Evolutionary conservation across 2,113 vertebrate species (phyloP).

Genomic region (Ceratotherium simum): DNA sequence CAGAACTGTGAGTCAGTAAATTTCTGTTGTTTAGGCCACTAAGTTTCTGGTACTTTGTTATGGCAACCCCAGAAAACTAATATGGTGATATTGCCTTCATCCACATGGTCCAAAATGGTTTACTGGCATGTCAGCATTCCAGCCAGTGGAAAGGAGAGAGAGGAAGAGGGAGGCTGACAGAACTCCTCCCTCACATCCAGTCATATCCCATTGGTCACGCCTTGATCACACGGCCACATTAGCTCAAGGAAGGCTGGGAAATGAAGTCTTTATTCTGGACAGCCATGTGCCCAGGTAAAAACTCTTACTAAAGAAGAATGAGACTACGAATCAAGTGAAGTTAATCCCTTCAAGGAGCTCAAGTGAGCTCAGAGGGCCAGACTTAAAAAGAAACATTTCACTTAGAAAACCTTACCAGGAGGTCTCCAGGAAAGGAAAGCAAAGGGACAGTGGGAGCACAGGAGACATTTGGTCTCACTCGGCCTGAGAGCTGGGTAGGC

Average conservation of each 20-base stretch:
- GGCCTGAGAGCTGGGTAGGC: background rate
- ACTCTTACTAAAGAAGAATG: background rate
- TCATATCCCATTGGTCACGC: background rate
- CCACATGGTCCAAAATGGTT: background rate
- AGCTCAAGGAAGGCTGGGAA: background rate
- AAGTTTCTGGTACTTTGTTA: background rate
- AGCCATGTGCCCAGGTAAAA: background rate
- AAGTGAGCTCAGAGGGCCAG: background rate
- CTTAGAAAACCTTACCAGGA: background rate
- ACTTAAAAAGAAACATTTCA: background rate
- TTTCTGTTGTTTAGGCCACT: background rate
- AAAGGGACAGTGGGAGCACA: background rate
- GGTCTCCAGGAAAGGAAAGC: background rate
- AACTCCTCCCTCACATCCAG: background rate
- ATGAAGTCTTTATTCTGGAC: background rate
- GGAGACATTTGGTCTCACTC: background rate
- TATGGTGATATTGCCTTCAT: background rate
- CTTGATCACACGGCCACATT: background rate
- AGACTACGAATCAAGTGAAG: background rate
- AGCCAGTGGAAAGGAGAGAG: background rate
- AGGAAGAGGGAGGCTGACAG: background rate
- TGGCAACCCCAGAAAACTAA: background rate
- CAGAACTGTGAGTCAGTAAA: background rate
- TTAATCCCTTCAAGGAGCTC: background rate
- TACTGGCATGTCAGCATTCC: background rate